A percentile compares a stretch with the other conserved stretches of the same genome.
Conservation (phyloP, 1,140 invertebrate genomes). For the Zaprionus ghesquierei region DNA sequence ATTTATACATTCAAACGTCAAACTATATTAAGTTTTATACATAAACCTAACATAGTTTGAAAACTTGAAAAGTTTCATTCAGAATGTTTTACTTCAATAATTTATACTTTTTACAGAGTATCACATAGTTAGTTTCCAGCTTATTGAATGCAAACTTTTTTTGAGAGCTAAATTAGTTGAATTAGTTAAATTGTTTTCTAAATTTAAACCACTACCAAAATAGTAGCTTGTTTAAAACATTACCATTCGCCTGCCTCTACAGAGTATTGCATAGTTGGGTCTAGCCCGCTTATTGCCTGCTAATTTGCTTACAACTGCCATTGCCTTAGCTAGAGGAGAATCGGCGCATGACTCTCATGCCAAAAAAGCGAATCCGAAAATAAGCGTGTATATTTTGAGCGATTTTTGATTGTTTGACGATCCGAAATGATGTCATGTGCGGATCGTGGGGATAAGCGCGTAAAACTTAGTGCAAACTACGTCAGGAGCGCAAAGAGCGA, state of each 20-base stretch:
- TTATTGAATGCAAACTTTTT: too few relatives aligned
- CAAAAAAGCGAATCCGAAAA: conserved; percentile 54
- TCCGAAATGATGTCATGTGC: conserved; percentile 59
- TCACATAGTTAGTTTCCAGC: too few relatives aligned
- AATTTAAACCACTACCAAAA: too few relatives aligned
- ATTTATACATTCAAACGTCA: too few relatives aligned
- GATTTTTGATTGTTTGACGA: conserved; percentile 35
- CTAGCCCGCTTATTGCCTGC: background rate
- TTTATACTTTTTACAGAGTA: too few relatives aligned
- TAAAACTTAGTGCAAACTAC: conserved; percentile 1
- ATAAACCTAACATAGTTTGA: too few relatives aligned
- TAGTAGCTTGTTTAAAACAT: too few relatives aligned
- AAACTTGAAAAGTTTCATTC: too few relatives aligned
- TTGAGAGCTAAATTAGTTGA: too few relatives aligned
- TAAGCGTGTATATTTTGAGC: conserved; percentile 40
- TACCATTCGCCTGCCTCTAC: background rate
- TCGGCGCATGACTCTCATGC: conserved; percentile 62
- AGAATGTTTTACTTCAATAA: too few relatives aligned
- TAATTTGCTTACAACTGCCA: conserved; percentile 25
- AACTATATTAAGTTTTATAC: too few relatives aligned
- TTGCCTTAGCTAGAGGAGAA: conserved; percentile 31
- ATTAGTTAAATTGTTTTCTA: too few relatives aligned
- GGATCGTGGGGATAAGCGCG: conserved; percentile 8
- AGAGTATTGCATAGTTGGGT: conserved; percentile 6
- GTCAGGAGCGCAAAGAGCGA: background rate